Percentiles rank a stretch among this genome's conserved stretches.
Conservation (phyloP, 1,140 invertebrate genomes). For the Phenacoccus solenopsis region DNA sequence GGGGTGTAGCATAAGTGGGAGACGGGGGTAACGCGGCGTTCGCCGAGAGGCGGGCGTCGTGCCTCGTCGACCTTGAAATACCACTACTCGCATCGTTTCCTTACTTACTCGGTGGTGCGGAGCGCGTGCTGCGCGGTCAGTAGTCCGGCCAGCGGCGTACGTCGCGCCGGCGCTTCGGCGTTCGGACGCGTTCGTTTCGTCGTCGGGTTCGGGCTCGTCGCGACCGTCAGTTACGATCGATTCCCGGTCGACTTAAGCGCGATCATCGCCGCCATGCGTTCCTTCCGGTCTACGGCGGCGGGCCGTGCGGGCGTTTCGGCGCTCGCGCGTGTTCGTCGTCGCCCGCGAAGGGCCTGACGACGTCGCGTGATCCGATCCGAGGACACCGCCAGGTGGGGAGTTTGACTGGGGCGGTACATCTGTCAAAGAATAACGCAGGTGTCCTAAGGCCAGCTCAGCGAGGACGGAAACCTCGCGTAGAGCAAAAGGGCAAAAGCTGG, state of each 20-base stretch:
- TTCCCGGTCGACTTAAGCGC: not conserved
- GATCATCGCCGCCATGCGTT: not conserved
- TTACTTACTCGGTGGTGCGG: constrained; percentile 53
- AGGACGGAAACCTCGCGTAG: constrained; percentile 72
- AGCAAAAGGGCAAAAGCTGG: constrained; percentile 71
- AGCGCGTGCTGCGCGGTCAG: constrained; percentile 23
- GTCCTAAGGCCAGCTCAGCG: constrained; percentile 71
- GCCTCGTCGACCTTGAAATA: constrained; percentile 43
- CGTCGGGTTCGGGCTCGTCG: not conserved
- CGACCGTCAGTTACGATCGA: not conserved
- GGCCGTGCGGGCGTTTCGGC: too few relatives aligned
- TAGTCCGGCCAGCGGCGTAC: constrained; percentile 29
- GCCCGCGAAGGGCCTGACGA: constrained; percentile 28
- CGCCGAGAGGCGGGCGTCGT: not conserved
- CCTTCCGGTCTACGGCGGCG: not conserved
- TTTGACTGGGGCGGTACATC: constrained; percentile 74
- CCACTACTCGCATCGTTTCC: constrained; percentile 54
- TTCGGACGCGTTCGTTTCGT: constrained; percentile 24
- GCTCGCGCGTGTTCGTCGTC: not conserved
- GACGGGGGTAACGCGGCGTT: constrained; percentile 28
- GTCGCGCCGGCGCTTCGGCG: constrained; percentile 49
- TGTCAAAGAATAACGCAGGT: constrained; percentile 71
- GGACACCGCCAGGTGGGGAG: constrained; percentile 59
- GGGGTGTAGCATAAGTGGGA: constrained; percentile 64
- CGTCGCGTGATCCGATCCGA: constrained; percentile 43